Evolutionary conservation across 2,888 invertebrate species (phyloP), one percentile per base, ranked within the genome.

Genomic region (Catocala nupta): DNA sequence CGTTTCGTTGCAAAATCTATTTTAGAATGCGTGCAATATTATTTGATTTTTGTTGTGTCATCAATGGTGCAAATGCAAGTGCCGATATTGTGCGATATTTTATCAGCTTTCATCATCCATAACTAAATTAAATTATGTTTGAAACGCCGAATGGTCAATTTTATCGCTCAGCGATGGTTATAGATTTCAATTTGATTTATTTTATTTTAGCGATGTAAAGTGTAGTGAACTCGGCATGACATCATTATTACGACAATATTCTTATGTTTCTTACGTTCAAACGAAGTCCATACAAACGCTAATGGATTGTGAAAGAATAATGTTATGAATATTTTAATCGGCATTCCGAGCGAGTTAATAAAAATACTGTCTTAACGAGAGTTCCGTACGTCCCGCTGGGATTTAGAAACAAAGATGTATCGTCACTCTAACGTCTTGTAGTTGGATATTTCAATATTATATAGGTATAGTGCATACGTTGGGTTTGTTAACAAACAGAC

Each of bases 341-440:
- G 84, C 84, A 91, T 92, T 90, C 90, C 87, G 86, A 83, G 83
- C 82, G 88, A 90, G 90, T 91, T 91, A 89, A 92, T 93, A 93
- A 92, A 91, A 92, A 91, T 89, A 88, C 85, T 87, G 86, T 85
- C 87, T 87, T 90, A 92, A 91, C 90, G 89, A 93, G 89, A 84
- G 83, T 78, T 81, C 78, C 72, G 78, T 78, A 81, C 82, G 68
- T 82, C 93, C 93, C 89, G 93, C 93, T 91, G 93, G 89, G 86
- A 83, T 87, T 86, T 85, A 89, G 86, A 88, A 92, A 91, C 91
- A 89, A 90, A 90, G 90, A 91, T 90, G 88, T 88, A 92, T 91
- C 82, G 87, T 82, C 83, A 79, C 81, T 60, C 60, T 71, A 67
- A 64, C n/a, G n/a, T n/a, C 67, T 81, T 81, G 62, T 82, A 80